Conservation (phyloP, 2,113 vertebrate species). For the Oncorhynchus mykiss region DNA sequence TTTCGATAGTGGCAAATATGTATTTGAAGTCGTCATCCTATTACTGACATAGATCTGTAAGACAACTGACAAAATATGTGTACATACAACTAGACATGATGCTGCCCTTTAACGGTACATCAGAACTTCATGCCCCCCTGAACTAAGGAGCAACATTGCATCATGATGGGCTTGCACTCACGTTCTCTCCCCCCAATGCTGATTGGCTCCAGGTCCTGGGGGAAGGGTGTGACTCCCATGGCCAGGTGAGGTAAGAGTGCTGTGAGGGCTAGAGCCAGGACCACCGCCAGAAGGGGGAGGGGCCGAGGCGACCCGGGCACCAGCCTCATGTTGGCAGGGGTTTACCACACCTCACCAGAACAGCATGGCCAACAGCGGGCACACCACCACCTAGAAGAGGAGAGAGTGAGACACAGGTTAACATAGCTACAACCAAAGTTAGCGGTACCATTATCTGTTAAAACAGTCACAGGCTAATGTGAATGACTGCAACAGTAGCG, state of each 20-base stretch:
- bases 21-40: no score
- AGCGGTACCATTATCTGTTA: neutral
- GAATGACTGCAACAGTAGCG: neutral
- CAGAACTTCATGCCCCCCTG: neutral
- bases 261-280: slow-evolving; percentile 59
- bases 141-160: neutral
- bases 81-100: neutral
- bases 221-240: slow-evolving; percentile 69
- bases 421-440: neutral
- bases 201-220: slow-evolving; percentile 78
- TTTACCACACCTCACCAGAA: slow-evolving; percentile 63
- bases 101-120: neutral
- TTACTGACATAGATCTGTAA: neutral
- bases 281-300: slow-evolving; percentile 61
- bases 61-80: no score
- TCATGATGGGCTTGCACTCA: slow-evolving; percentile 53
- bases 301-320: slow-evolving; percentile 56
- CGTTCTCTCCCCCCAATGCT: slow-evolving; percentile 67
- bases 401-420: slow-evolving; percentile 5
- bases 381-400: slow-evolving; percentile 50
- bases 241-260: slow-evolving; percentile 56
- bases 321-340: slow-evolving; percentile 71
- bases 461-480: neutral
- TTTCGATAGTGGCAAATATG: neutral
- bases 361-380: slow-evolving; percentile 64